Evolutionary conservation across 2,888 invertebrate species (phyloP).

Genomic region (Drosophila incognita): DNA sequence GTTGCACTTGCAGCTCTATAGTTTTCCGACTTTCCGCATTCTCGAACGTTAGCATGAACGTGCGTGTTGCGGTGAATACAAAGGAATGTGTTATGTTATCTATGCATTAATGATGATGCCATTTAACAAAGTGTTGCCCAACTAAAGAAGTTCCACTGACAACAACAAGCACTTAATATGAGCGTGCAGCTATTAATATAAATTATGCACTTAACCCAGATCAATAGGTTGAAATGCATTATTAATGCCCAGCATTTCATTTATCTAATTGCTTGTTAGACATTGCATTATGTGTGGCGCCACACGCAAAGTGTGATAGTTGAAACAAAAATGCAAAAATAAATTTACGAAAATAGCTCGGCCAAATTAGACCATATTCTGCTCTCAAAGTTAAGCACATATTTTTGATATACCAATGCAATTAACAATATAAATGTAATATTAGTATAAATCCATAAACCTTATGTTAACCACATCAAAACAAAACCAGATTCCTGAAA

Average conservation of each 20-base stretch:
- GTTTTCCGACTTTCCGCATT: conserved; percentile 18
- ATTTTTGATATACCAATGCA: background rate
- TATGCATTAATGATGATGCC: conserved; percentile 48
- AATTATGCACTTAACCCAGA: conserved; percentile 4
- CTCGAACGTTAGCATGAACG: conserved; percentile 37
- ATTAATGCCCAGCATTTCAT: background rate
- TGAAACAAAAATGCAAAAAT: background rate
- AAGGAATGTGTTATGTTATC: conserved; percentile 21
- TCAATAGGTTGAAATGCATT: conserved; percentile 2
- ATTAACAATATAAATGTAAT: background rate
- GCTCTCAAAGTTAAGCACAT: background rate
- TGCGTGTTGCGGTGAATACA: conserved; percentile 28
- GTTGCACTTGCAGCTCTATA: background rate
- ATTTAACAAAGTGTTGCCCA: conserved; percentile 47
- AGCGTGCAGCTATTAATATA: conserved; percentile 13
- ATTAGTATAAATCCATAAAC: no score
- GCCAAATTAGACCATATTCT: background rate
- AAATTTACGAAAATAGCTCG: background rate
- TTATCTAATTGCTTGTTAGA: background rate
- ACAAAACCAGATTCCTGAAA: background rate
- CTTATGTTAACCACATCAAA: background rate
- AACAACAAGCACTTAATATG: background rate
- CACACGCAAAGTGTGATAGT: background rate
- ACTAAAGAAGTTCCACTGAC: background rate
- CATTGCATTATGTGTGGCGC: background rate